Evolutionary conservation across 2,797 vertebrate species (phyloP).

Genomic region (Potorous gilbertii): DNA sequence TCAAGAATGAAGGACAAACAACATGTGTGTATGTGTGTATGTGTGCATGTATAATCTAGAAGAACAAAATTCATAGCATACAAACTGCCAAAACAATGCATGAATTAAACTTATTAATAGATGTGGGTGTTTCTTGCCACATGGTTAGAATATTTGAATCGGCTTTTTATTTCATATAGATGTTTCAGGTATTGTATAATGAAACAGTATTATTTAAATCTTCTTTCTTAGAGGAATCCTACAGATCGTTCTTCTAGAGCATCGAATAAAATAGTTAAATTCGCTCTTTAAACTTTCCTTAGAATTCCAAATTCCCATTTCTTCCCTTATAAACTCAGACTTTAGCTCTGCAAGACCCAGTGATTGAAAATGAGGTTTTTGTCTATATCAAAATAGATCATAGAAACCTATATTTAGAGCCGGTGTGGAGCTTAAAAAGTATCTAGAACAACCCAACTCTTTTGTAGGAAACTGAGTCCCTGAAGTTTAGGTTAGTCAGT

Average conservation of each 20-base stretch:
- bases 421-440: not conserved
- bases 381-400: not conserved
- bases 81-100: not conserved
- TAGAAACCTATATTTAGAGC: not conserved
- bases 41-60: not conserved
- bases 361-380: constrained; percentile 28
- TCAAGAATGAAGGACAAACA: not conserved
- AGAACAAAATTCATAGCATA: not conserved
- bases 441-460: not conserved
- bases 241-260: not conserved
- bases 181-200: not conserved
- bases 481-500: not conserved
- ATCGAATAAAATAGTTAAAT: not conserved
- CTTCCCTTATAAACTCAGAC: not conserved
- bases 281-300: not conserved
- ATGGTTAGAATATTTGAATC: not conserved
- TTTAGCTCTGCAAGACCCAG: not conserved
- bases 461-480: not conserved
- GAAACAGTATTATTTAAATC: not conserved
- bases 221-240: not conserved
- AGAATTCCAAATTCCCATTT: not conserved
- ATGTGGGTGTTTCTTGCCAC: not conserved
- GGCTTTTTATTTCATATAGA: too few relatives aligned
- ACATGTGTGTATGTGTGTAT: not conserved
- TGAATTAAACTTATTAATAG: not conserved